A percentile compares a stretch with the other conserved stretches of the same genome.
Evolutionary conservation across 2,113 vertebrate genomes (phyloP).

Genomic region (Bubalus kerabau): DNA sequence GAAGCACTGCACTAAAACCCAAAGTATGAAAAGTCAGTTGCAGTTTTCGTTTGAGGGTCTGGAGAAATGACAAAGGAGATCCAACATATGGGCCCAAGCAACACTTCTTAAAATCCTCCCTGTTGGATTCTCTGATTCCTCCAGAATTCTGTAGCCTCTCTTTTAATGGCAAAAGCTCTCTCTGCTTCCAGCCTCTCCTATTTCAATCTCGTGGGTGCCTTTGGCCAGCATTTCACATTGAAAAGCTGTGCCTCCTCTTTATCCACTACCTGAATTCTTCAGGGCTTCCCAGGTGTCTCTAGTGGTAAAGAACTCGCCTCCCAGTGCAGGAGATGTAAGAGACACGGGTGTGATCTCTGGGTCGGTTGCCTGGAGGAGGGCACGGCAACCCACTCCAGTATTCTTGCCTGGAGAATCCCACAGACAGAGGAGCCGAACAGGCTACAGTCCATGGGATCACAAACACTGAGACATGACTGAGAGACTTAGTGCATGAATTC

Average conservation of each 20-base stretch:
- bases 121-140: background rate
- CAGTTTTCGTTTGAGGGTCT: background rate
- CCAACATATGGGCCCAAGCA: background rate
- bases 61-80: background rate
- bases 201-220: background rate
- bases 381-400: background rate
- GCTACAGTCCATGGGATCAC: background rate
- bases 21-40: background rate
- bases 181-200: background rate
- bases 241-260: background rate
- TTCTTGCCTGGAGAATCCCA: background rate
- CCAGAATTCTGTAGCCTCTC: background rate
- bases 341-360: background rate
- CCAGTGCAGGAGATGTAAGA: background rate
- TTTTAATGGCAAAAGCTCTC: background rate
- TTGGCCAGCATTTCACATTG: background rate
- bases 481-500: background rate
- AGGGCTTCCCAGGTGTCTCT: background rate
- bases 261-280: background rate
- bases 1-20: background rate
- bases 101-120: background rate
- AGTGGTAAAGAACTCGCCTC: background rate
- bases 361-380: background rate
- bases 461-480: background rate
- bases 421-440: background rate